A percentile compares a stretch with the other conserved stretches of the same genome.
Conservation (phyloP, 2,888 invertebrate genomes). For the Melinaea marsaeus region DNA sequence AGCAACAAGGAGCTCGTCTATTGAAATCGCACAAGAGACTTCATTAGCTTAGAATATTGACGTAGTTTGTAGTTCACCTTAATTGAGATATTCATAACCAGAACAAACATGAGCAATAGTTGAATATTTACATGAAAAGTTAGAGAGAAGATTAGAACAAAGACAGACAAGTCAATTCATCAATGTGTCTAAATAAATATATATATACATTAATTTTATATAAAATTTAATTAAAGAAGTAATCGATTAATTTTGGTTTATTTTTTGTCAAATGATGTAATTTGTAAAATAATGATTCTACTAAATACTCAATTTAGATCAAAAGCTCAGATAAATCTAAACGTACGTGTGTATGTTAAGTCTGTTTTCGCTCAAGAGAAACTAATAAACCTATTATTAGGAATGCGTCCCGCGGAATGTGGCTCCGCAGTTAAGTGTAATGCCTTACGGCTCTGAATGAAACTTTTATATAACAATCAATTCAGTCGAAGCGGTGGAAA, state of each 20-base stretch:
- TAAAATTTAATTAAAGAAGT: too few relatives aligned
- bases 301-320: conserved; percentile 14
- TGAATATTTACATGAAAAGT: neutral
- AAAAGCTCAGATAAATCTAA: conserved; percentile 32
- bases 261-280: neutral
- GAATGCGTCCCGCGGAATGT: too few relatives aligned
- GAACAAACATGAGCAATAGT: conserved; percentile 7
- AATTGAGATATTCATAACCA: conserved; percentile 26
- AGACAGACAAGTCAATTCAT: too few relatives aligned
- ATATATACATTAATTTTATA: too few relatives aligned
- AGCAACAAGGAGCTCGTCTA: neutral
- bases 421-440: too few relatives aligned
- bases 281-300: neutral
- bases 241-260: too few relatives aligned
- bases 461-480: neutral
- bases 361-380: conserved; percentile 31
- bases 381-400: conserved; percentile 23
- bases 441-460: neutral
- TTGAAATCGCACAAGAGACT: conserved; percentile 9
- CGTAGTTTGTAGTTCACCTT: conserved; percentile 11
- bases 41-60: conserved; percentile 14
- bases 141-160: too few relatives aligned
- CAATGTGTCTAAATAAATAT: too few relatives aligned
- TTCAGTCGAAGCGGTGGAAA: neutral
- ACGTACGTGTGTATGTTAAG: conserved; percentile 14